Base-by-base conservation (phyloP, 37 sponge, comb jelly and placozoan species). In the Eunapius fragilis region DNA sequence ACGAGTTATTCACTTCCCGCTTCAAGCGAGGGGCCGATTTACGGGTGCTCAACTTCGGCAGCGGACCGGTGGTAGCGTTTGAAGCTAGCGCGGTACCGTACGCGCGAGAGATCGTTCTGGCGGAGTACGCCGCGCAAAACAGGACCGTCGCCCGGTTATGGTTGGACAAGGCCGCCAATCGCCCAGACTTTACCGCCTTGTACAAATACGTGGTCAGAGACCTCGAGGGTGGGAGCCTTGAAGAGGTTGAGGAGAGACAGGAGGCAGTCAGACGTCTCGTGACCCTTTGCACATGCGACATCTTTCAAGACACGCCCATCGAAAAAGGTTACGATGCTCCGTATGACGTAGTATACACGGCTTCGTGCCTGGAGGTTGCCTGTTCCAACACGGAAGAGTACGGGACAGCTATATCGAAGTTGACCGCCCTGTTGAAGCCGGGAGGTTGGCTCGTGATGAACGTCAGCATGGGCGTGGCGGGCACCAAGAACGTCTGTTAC, bases 31-130 rank as follows among this genome's bases (percentile, higher is more conserved):
- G 58, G 14, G 58, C 58, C 58, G 58, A 12, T 19, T 58, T 58
- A 19, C 82, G 82, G 70, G 32, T 89, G 25, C 85, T 89, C 0
- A 85, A 89, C 27, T 37, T 35, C 37, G 90, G 90, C 31, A 23
- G 71, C 71, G 90, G 85, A 0, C 82, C 90, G 2, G 68, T 78
- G 11, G 58, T 84, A 17, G 50, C 67, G 30, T 30, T 71, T 67
- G 28, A 45, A 3, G 70, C 78, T 17, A 83, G 85, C 67, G 85
- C 85, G 12, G 85, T 77, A 2, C 67, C 80, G 2, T 24, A 35
- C n/a, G 85, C 85, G 31, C n/a, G 45, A 10, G 80, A 79, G 32
- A 89, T 89, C 50, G 70, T 89, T 6, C 70, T 89, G 6, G 71
- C 85, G 23, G 90, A 89, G 25, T 88, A 83, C 77, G 41, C 50